Conservation (phyloP, 2,888 invertebrate genomes). For the Cistogaster globosa region DNA sequence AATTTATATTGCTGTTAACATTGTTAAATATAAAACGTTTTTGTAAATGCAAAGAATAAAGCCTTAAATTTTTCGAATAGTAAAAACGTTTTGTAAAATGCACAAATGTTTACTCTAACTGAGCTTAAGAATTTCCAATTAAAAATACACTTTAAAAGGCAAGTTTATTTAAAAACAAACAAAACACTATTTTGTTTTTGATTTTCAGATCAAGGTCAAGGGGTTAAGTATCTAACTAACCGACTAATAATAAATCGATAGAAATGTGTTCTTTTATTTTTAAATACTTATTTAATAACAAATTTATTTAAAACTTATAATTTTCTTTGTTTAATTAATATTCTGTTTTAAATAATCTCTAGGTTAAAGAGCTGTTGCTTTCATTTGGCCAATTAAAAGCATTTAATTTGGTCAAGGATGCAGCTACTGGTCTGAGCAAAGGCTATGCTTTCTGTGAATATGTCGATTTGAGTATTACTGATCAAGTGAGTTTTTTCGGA, state of each 20-base stretch:
- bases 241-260: constrained; percentile 35
- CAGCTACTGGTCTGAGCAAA: constrained; percentile 97
- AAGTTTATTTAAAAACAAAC: constrained; percentile 41
- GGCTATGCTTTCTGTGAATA: constrained; percentile 99
- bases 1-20: constrained; percentile 13
- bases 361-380: constrained; percentile 98
- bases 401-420: constrained; percentile 99
- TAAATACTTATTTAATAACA: not conserved
- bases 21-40: constrained; percentile 41
- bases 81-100: constrained; percentile 23
- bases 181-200: constrained; percentile 25
- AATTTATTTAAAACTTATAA: not conserved
- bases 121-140: constrained; percentile 26
- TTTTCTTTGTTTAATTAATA: not conserved
- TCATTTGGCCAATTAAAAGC: constrained; percentile 98
- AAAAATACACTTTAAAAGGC: constrained; percentile 45
- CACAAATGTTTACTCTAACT: constrained; percentile 23
- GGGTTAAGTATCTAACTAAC: constrained; percentile 44
- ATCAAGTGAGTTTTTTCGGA: constrained; percentile 88
- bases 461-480: constrained; percentile 96
- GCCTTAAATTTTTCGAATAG: constrained; percentile 10
- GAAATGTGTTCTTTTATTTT: constrained; percentile 41
- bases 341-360: constrained; percentile 72
- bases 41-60: constrained; percentile 9
- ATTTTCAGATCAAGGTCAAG: constrained; percentile 29